phyloP scores from a whole-genome alignment of 37 sponge, comb jelly and placozoan species.

The Mnemiopsis leidyi region DNA sequence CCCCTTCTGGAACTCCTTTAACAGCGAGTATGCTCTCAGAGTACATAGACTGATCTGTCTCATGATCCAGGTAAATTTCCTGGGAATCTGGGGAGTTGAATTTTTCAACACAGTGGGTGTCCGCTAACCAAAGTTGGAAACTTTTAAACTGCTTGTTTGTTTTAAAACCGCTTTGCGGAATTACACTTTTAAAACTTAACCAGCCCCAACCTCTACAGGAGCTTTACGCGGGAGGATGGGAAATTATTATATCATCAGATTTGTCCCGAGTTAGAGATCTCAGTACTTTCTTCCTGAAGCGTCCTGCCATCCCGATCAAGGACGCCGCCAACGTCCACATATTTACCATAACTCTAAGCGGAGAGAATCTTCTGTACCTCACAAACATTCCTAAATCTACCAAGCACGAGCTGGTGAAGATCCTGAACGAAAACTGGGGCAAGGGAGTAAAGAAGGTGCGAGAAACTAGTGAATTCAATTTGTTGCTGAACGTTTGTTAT shows the following conservation, averaged over 20 bases:
- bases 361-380: slow-evolving; percentile 48
- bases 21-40: slow-evolving; percentile 57
- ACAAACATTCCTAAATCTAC: slow-evolving; percentile 52
- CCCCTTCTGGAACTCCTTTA: slow-evolving; percentile 57
- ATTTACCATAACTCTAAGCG: slow-evolving; percentile 60
- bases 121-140: no score
- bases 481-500: no score
- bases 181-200: no score
- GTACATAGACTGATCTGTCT: slow-evolving; percentile 41
- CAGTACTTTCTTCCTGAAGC: slow-evolving; percentile 42
- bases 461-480: no score
- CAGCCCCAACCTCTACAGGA: slow-evolving; percentile 40
- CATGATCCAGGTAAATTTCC: slow-evolving; percentile 31
- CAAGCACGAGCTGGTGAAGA: slow-evolving; percentile 29
- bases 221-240: slow-evolving; percentile 50
- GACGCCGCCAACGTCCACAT: slow-evolving; percentile 44
- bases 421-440: slow-evolving; percentile 50
- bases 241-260: slow-evolving; percentile 45
- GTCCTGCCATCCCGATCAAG: slow-evolving; percentile 39
- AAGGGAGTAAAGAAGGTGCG: slow-evolving; percentile 52
- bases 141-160: no score
- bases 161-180: no score
- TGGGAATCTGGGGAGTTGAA: no score
- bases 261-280: slow-evolving; percentile 30
- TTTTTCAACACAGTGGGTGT: no score